phyloP scores from a whole-genome alignment of 2,113 vertebrate genomes.

The Pelobates fuscus region DNA sequence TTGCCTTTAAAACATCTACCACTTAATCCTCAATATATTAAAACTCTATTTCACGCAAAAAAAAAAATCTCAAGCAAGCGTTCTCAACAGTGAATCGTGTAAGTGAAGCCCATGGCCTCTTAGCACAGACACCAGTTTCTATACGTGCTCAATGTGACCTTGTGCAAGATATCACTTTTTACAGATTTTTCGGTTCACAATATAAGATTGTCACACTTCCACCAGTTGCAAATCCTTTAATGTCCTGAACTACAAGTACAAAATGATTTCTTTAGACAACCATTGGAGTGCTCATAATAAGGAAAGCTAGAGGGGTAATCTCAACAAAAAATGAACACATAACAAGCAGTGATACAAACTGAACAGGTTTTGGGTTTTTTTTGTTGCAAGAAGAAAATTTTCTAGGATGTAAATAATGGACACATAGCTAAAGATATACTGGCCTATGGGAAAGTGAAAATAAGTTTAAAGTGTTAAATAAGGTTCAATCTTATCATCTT shows the following conservation, averaged over 20 bases:
- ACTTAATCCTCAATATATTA: neutral
- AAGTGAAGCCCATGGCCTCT: neutral
- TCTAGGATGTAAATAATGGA: no score
- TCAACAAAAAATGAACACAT: neutral
- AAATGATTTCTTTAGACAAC: neutral
- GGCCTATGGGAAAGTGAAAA: neutral
- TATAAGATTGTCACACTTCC: neutral
- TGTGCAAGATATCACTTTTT: neutral
- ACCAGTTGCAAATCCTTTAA: neutral
- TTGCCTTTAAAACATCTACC: neutral
- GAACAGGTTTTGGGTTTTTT: no score
- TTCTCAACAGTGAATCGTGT: neutral
- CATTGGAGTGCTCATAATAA: neutral
- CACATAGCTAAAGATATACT: no score
- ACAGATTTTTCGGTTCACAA: neutral
- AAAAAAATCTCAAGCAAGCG: no score
- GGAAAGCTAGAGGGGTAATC: neutral
- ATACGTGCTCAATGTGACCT: constrained; percentile 16
- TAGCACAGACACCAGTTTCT: neutral
- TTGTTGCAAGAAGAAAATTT: neutral
- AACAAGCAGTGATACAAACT: neutral
- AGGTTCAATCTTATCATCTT: neutral
- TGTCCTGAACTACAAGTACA: neutral
- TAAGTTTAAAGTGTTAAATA: neutral
- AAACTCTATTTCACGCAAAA: neutral